phyloP scores from a whole-genome alignment of 2,113 vertebrate genomes.

The Chionomys nivalis region DNA sequence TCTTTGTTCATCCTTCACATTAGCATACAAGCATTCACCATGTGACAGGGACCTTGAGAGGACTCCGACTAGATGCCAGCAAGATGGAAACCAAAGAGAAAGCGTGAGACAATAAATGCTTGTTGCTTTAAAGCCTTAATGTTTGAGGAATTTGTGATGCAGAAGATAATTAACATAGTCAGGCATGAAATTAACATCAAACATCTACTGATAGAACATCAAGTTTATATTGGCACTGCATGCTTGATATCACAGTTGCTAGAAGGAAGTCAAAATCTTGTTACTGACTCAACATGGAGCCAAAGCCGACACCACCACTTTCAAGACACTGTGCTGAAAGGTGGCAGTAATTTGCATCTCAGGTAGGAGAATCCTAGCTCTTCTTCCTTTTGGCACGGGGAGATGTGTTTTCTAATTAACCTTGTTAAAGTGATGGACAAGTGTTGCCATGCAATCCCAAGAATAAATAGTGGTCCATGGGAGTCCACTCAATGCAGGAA shows the following conservation, averaged over 20 bases:
- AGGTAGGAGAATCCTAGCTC: neutral
- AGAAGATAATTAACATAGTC: neutral
- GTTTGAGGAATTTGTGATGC: neutral
- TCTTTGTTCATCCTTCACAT: neutral
- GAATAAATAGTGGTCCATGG: neutral
- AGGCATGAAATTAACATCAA: conserved; percentile 1
- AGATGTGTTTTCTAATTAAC: conserved; percentile 34
- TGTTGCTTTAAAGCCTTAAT: neutral
- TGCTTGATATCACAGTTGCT: neutral
- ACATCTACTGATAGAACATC: neutral
- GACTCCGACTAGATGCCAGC: neutral
- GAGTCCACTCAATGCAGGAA: neutral
- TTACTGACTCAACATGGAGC: neutral
- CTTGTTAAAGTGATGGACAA: neutral
- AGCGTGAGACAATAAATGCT: neutral
- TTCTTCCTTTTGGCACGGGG: neutral
- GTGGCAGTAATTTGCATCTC: neutral
- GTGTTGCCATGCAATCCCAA: neutral
- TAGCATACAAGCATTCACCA: neutral
- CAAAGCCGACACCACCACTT: neutral
- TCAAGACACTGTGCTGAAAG: neutral
- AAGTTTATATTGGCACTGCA: neutral
- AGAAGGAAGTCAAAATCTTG: conserved; percentile 6
- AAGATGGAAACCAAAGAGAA: neutral
- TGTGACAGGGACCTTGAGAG: neutral